phyloP scores from a whole-genome alignment of 2,113 vertebrate species.

The cattle (Bos taurus) region DNA sequence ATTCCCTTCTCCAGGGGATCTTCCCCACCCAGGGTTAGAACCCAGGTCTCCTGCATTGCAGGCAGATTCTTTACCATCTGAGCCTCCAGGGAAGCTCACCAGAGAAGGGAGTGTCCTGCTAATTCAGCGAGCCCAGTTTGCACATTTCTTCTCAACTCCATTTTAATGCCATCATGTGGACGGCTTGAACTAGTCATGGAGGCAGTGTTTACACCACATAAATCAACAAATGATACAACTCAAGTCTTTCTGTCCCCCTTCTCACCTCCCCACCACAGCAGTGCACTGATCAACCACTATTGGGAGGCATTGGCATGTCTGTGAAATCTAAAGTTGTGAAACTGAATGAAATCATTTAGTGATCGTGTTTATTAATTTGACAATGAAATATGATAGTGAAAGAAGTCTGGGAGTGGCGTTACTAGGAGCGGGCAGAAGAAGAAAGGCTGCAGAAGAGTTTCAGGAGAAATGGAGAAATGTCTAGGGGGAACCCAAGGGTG shows the following conservation, averaged over 20 bases:
- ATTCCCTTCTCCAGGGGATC: background rate
- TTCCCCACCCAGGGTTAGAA: background rate
- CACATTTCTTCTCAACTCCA: background rate
- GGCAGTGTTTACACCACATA: background rate
- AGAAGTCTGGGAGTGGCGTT: background rate
- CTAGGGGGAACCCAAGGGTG: background rate
- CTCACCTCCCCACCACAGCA: background rate
- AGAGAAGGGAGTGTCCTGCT: background rate
- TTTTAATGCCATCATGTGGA: background rate
- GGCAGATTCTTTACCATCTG: background rate
- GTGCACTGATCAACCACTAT: background rate
- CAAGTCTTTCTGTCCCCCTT: background rate
- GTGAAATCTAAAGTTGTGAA: background rate
- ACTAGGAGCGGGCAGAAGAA: background rate
- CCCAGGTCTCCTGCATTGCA: background rate
- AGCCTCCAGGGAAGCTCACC: background rate
- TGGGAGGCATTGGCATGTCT: background rate
- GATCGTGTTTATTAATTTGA: background rate
- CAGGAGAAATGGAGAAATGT: background rate
- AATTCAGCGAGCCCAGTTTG: background rate
- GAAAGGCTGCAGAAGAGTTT: background rate
- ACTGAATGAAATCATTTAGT: background rate
- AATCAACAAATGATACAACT: background rate
- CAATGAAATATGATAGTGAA: background rate
- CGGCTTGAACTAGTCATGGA: background rate